phyloP scores from a whole-genome alignment of 2,888 invertebrate species.

The Parnassius orleans region DNA sequence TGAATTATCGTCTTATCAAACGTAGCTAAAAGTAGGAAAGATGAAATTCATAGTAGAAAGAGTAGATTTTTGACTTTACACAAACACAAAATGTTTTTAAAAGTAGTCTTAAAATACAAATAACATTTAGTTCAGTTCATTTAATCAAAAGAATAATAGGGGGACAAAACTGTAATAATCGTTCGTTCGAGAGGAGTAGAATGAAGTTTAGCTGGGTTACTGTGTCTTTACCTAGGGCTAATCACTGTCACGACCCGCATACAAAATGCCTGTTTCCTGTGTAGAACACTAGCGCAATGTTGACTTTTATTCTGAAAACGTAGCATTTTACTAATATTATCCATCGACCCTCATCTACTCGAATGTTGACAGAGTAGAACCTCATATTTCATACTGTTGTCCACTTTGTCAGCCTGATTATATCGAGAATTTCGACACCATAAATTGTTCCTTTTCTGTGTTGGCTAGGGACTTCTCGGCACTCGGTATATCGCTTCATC shows the following conservation, averaged over 20 bases:
- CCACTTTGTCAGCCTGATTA: constrained; percentile 58
- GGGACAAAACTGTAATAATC: constrained; percentile 30
- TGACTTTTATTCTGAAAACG: constrained; percentile 46
- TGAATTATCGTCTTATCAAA: no score
- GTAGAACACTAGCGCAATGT: constrained; percentile 45
- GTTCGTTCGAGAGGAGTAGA: constrained; percentile 29
- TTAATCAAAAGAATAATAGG: constrained; percentile 14
- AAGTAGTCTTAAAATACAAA: constrained; percentile 8
- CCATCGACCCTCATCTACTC: constrained; percentile 52
- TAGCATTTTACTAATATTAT: constrained; percentile 37
- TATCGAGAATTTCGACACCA: constrained; percentile 60
- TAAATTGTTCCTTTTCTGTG: constrained; percentile 66
- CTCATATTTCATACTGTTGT: constrained; percentile 63
- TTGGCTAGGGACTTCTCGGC: constrained; percentile 20
- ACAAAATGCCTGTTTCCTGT: constrained; percentile 65
- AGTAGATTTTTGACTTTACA: no score
- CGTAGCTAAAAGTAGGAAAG: no score
- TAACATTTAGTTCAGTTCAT: constrained; percentile 14
- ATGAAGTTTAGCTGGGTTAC: constrained; percentile 46
- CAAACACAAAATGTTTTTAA: no score
- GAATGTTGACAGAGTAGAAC: constrained; percentile 57
- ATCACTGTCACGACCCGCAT: constrained; percentile 73
- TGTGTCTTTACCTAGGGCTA: constrained; percentile 55
- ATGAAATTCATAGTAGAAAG: no score
- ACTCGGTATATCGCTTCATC: constrained; percentile 61